These are phyloP conservation scores for Darevskia nairensis DNA, from an alignment of 2,797 vertebrate genomes.

Conservation along the genomic window DNA sequence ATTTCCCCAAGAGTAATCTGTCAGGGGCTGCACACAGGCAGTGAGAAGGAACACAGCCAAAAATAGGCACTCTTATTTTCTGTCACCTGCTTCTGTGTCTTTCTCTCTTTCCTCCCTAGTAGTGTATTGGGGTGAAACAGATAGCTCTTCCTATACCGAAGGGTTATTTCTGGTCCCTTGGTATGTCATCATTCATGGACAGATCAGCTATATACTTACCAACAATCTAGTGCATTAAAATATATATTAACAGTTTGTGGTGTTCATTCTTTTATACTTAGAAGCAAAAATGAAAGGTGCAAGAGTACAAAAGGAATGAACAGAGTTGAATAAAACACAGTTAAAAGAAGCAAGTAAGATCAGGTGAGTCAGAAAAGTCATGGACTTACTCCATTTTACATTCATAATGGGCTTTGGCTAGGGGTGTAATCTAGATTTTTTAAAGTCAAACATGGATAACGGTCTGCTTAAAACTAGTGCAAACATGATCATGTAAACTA, in stretches of 20 bases:
- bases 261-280: neutral
- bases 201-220: neutral
- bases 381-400: neutral
- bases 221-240: neutral
- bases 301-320: neutral
- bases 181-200: neutral
- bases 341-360: neutral
- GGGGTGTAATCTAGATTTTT: neutral
- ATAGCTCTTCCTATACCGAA: neutral
- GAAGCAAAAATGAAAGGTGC: neutral
- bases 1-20: too few relatives aligned
- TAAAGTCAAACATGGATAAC: neutral
- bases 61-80: neutral
- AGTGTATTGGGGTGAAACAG: neutral
- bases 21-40: neutral
- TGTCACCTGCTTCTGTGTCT: neutral
- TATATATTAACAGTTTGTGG: neutral
- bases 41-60: neutral
- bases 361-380: neutral
- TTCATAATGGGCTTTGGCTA: neutral
- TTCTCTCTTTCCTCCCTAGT: neutral
- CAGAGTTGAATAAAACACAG: neutral
- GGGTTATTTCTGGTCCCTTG: neutral
- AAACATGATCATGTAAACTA: neutral
- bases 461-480: neutral